Percentiles rank a stretch among this genome's conserved stretches.
phyloP scores from a whole-genome alignment of 30 jellyfish, hydroid and myxozoan genomes.

The Aurelia coerulea region DNA sequence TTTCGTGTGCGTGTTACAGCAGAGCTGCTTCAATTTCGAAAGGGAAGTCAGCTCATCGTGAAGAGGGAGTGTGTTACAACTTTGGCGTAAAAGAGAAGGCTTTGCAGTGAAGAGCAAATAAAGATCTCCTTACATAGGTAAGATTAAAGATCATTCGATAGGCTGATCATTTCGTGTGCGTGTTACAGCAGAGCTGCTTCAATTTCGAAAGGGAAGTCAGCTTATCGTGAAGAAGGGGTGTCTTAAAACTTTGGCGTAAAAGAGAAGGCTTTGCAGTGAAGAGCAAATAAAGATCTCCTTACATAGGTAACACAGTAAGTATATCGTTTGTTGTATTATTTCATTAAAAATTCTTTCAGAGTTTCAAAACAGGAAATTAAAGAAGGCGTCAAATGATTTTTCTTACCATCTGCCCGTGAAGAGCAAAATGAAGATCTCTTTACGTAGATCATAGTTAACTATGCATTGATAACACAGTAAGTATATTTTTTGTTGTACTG shows the following conservation, averaged over 20 bases:
- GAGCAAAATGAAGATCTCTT: too few relatives aligned
- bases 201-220: background rate
- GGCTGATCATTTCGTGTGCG: slow-evolving; percentile 41
- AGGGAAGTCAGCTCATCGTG: background rate
- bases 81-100: background rate
- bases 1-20: slow-evolving; percentile 3
- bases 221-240: background rate
- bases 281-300: background rate
- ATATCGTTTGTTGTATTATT: too few relatives aligned
- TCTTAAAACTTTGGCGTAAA: background rate
- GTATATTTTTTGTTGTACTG: too few relatives aligned
- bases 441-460: too few relatives aligned
- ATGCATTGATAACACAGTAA: too few relatives aligned
- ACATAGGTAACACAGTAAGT: too few relatives aligned
- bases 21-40: background rate
- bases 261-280: background rate
- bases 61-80: background rate
- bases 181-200: background rate
- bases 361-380: too few relatives aligned
- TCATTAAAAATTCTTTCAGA: too few relatives aligned
- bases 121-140: too few relatives aligned
- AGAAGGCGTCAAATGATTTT: too few relatives aligned
- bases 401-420: too few relatives aligned
- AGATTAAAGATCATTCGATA: background rate
- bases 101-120: background rate